Conservation (phyloP, 2,888 invertebrate genomes). For the Diploptera punctata region DNA sequence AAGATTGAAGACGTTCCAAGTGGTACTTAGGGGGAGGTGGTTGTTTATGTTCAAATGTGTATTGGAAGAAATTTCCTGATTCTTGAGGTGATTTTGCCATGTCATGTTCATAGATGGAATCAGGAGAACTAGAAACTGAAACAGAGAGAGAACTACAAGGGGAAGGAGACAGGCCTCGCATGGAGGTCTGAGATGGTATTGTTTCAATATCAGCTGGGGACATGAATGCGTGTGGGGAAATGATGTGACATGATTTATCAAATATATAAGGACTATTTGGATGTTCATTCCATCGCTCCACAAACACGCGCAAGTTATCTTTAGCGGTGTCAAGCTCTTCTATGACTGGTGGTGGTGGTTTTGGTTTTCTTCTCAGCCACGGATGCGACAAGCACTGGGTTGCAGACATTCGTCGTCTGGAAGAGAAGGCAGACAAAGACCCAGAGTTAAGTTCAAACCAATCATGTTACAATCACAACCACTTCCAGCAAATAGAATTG, state of each 20-base stretch:
- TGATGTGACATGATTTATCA: slow-evolving; percentile 61
- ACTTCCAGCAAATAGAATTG: background rate
- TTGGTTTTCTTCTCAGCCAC: slow-evolving; percentile 75
- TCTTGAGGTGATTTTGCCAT: slow-evolving; percentile 53
- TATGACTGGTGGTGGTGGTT: slow-evolving; percentile 47
- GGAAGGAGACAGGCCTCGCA: slow-evolving; percentile 79
- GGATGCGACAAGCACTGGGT: slow-evolving; percentile 83
- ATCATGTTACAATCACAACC: background rate
- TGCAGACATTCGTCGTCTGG: slow-evolving; percentile 83
- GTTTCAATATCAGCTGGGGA: slow-evolving; percentile 57
- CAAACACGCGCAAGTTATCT: slow-evolving; percentile 83
- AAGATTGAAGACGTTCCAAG: slow-evolving; percentile 47
- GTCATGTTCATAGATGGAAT: slow-evolving; percentile 62
- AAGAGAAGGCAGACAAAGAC: slow-evolving; percentile 53
- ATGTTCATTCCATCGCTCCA: slow-evolving; percentile 88
- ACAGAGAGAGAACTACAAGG: slow-evolving; percentile 74
- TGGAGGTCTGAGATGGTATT: slow-evolving; percentile 53
- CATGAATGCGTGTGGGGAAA: slow-evolving; percentile 52
- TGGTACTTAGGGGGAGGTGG: slow-evolving; percentile 36
- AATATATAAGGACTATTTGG: slow-evolving; percentile 87
- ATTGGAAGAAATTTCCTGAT: background rate
- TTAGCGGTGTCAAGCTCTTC: slow-evolving; percentile 75
- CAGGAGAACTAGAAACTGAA: slow-evolving; percentile 63
- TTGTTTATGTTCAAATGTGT: slow-evolving; percentile 17
- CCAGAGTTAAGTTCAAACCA: slow-evolving; percentile 44